These are phyloP conservation scores for Taphrorychus bicolor DNA, from an alignment of 2,888 invertebrate species.

Conservation along the genomic window DNA sequence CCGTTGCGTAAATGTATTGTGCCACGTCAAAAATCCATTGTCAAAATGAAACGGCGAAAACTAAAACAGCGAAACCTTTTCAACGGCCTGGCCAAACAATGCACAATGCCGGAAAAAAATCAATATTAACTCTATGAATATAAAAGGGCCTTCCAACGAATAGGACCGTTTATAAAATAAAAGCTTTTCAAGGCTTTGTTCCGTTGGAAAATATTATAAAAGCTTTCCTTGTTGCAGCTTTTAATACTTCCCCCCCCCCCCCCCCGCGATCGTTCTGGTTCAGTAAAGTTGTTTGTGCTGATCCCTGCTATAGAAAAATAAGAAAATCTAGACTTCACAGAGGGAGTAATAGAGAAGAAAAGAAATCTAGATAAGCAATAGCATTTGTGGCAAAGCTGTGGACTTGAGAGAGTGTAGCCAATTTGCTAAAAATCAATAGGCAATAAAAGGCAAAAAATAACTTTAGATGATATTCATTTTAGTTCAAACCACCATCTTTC, in stretches of 20 bases:
- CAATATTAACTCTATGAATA: slow-evolving; percentile 48
- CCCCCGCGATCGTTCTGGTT: slow-evolving; percentile 32
- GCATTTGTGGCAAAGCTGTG: no score
- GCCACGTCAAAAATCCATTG: slow-evolving; percentile 28
- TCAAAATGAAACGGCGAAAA: slow-evolving; percentile 18
- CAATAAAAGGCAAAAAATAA: no score
- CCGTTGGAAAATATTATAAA: slow-evolving; percentile 46
- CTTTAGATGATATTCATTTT: no score
- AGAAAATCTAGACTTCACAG: no score
- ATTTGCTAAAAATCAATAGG: no score
- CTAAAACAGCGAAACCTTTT: slow-evolving; percentile 39
- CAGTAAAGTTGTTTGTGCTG: not conserved
- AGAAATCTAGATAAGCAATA: no score
- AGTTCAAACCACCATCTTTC: no score
- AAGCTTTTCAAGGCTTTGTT: slow-evolving; percentile 46
- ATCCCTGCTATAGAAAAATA: not conserved
- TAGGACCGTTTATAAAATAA: slow-evolving; percentile 42
- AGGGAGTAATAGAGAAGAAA: no score
- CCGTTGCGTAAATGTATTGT: slow-evolving; percentile 1
- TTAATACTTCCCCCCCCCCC: slow-evolving; percentile 32
- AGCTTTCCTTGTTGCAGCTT: slow-evolving; percentile 39
- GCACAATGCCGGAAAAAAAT: slow-evolving; percentile 42
- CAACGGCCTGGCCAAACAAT: slow-evolving; percentile 43
- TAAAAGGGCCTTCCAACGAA: slow-evolving; percentile 31
- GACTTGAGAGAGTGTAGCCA: no score